Percentiles rank a stretch among this genome's conserved stretches.
These are phyloP conservation scores for Aphyosemion australe DNA, from an alignment of 2,113 vertebrate species.

Conservation along the genomic window DNA sequence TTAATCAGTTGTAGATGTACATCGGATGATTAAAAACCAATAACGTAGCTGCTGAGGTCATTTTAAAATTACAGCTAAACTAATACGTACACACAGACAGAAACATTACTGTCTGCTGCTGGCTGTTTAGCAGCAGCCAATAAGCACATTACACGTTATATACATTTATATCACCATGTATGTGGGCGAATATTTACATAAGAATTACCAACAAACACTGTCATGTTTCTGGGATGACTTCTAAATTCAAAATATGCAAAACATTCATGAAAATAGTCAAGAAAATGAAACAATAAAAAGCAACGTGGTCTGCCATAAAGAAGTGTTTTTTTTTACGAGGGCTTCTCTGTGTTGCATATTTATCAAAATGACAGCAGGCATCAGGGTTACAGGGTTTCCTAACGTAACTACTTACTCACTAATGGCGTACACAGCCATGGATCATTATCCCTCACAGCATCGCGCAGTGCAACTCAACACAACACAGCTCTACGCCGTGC, in stretches of 20 bases:
- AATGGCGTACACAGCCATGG: slow-evolving; percentile 76
- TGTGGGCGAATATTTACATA: not conserved
- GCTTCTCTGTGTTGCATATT: slow-evolving; percentile 70
- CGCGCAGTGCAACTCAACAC: not conserved
- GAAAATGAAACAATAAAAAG: slow-evolving; percentile 31
- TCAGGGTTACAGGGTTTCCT: slow-evolving; percentile 69
- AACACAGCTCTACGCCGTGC: slow-evolving; percentile 11
- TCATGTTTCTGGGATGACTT: slow-evolving; percentile 10
- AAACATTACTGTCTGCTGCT: too few species aligned
- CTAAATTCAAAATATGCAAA: slow-evolving; percentile 21
- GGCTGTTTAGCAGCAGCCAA: too few species aligned
- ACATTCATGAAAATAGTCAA: slow-evolving; percentile 21
- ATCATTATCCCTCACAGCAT: slow-evolving; percentile 75
- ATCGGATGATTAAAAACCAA: too few species aligned
- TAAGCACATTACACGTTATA: too few species aligned
- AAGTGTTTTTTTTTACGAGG: slow-evolving; percentile 51
- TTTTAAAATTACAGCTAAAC: too few species aligned
- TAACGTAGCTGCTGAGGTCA: too few species aligned
- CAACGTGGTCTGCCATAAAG: slow-evolving; percentile 40
- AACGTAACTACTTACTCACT: slow-evolving; percentile 75
- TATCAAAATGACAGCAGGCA: slow-evolving; percentile 80
- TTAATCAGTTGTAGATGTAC: too few species aligned
- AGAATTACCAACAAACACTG: slow-evolving; percentile 4
- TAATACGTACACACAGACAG: too few species aligned
- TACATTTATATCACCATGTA: too few species aligned